phyloP scores from a whole-genome alignment of 2,113 vertebrate species.

The Nycticebus coucang region DNA sequence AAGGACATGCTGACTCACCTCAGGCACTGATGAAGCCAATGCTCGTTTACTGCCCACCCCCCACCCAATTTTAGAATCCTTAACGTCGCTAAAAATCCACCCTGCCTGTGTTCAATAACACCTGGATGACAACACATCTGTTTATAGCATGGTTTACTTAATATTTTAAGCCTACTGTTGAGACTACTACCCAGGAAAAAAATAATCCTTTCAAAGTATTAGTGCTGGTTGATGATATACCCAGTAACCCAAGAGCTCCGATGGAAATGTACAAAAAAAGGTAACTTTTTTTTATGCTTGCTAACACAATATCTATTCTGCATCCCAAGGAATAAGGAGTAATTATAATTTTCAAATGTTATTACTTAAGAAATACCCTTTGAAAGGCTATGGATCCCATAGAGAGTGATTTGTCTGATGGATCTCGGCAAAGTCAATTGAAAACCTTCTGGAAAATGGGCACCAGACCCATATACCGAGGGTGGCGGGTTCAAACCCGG shows the following conservation, averaged over 20 bases:
- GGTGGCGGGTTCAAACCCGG: too few species aligned
- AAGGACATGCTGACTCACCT: background rate
- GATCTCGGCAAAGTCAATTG: background rate
- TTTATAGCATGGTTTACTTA: background rate
- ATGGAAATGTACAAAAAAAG: background rate
- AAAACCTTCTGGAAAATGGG: background rate
- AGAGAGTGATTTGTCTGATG: background rate
- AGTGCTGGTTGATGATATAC: background rate
- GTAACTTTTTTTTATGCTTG: background rate
- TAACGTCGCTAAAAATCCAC: background rate
- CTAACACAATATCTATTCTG: background rate
- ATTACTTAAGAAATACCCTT: background rate
- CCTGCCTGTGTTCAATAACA: background rate
- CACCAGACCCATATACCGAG: too few species aligned
- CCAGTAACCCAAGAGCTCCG: background rate
- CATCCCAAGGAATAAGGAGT: background rate
- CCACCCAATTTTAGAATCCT: background rate
- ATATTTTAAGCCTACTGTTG: background rate
- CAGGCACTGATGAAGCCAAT: background rate
- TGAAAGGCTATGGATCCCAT: background rate
- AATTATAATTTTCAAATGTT: background rate
- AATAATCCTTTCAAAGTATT: background rate
- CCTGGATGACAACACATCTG: background rate
- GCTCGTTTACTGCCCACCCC: background rate
- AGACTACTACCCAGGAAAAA: background rate